phyloP scores from a whole-genome alignment of 23 tunicate genomes.

The Corella eumyota region DNA sequence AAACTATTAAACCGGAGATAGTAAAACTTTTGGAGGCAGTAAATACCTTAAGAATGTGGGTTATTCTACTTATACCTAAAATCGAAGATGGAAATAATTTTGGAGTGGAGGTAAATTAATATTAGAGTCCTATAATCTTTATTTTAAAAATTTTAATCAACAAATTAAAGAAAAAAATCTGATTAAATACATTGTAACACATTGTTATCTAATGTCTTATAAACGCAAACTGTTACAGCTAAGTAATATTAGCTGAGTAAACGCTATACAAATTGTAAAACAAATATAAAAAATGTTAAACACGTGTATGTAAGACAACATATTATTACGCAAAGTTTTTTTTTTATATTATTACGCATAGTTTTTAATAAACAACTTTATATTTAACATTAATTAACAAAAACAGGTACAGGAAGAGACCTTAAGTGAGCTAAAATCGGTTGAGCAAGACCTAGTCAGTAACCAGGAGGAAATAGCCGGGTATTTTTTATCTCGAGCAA shows the following conservation, averaged over 20 bases:
- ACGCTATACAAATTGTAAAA: too few species aligned
- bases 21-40: constrained; percentile 54
- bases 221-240: neutral
- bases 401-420: constrained; percentile 84
- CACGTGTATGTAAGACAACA: too few species aligned
- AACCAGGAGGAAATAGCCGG: constrained; percentile 86
- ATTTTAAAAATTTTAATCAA: neutral
- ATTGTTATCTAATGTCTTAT: neutral
- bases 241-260: neutral
- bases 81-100: constrained; percentile 96
- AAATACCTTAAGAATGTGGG: constrained; percentile 77
- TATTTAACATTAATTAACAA: too few species aligned
- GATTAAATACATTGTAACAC: neutral
- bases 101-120: constrained; percentile 68
- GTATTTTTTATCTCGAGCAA: constrained; percentile 72
- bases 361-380: too few species aligned
- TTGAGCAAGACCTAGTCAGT: constrained; percentile 65
- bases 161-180: too few species aligned
- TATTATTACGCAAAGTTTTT: too few species aligned
- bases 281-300: too few species aligned
- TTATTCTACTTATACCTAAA: constrained; percentile 77
- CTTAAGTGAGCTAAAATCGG: constrained; percentile 60
- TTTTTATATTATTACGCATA: too few species aligned
- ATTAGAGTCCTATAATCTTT: too few species aligned
- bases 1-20: constrained; percentile 78